Percentiles rank a stretch among this genome's conserved stretches.
These are phyloP conservation scores for Leptinotarsa peninsularis DNA, from an alignment of 2,888 invertebrate species.

Conservation along the genomic window DNA sequence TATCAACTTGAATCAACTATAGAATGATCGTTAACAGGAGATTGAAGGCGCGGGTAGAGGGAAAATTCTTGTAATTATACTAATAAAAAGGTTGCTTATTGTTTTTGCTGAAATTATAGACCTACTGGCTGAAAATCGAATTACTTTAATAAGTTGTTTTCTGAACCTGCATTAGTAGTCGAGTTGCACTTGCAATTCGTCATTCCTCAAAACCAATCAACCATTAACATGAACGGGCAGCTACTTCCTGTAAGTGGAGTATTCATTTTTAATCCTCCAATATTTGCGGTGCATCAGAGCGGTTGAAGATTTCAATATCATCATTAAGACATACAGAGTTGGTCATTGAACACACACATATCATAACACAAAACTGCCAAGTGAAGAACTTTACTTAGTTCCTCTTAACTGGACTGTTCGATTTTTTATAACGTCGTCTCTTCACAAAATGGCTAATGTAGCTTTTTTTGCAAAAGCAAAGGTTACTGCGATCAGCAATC, in stretches of 20 bases:
- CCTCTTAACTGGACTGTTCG: neutral
- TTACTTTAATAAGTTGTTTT: conserved; percentile 4
- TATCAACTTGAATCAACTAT: neutral
- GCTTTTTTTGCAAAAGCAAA: no score
- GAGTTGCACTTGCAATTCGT: conserved; percentile 2
- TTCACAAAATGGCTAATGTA: neutral
- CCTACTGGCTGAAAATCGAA: conserved; percentile 2
- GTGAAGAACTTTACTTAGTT: neutral
- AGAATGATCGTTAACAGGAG: conserved; percentile 6
- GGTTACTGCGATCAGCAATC: no score
- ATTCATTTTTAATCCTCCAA: neutral
- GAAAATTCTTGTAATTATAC: conserved; percentile 10
- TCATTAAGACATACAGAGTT: no score
- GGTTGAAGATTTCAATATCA: no score
- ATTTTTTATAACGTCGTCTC: neutral
- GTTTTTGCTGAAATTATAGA: conserved; percentile 23
- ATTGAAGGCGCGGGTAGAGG: conserved; percentile 18
- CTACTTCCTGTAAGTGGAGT: neutral
- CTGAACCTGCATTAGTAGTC: neutral
- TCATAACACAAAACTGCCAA: no score
- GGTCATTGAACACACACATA: no score
- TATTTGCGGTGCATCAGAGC: no score
- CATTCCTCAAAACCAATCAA: conserved; percentile 1
- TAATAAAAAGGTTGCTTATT: conserved; percentile 13
- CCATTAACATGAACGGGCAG: conserved; percentile 9